Conservation (phyloP, 2,113 vertebrate species). For the Oceanites oceanicus region DNA sequence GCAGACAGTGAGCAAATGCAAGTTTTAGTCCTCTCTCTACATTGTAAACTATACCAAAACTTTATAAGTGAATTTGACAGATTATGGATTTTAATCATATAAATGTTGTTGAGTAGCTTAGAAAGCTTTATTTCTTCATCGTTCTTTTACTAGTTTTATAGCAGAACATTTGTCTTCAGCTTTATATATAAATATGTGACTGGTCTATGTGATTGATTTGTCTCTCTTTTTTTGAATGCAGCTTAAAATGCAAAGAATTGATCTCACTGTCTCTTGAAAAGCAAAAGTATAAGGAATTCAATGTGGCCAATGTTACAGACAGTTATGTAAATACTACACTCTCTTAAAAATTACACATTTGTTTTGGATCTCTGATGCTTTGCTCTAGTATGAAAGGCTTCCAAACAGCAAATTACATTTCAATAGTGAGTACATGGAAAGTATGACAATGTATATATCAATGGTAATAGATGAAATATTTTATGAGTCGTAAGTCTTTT, state of each 20-base stretch:
- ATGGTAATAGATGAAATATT: background rate
- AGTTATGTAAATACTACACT: background rate
- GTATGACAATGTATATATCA: background rate
- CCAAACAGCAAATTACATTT: background rate
- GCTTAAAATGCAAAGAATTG: background rate
- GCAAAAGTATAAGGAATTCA: background rate
- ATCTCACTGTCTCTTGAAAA: background rate
- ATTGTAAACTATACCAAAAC: background rate
- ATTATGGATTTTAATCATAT: background rate
- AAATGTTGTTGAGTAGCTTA: background rate
- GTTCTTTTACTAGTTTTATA: background rate
- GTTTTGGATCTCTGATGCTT: background rate
- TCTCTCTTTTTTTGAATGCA: background rate
- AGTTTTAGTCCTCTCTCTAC: background rate
- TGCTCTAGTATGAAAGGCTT: background rate
- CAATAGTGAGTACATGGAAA: background rate
- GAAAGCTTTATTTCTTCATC: background rate
- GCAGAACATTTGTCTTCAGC: background rate
- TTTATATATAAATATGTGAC: background rate
- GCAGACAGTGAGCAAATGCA: background rate
- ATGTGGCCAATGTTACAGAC: background rate
- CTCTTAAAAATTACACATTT: background rate
- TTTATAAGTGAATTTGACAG: background rate
- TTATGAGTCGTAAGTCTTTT: background rate
- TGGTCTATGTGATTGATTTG: background rate